Percentiles rank a stretch among this genome's conserved stretches.
phyloP scores from a whole-genome alignment of 92 coral and sea anemone species.

The Micromussa lordhowensis region DNA sequence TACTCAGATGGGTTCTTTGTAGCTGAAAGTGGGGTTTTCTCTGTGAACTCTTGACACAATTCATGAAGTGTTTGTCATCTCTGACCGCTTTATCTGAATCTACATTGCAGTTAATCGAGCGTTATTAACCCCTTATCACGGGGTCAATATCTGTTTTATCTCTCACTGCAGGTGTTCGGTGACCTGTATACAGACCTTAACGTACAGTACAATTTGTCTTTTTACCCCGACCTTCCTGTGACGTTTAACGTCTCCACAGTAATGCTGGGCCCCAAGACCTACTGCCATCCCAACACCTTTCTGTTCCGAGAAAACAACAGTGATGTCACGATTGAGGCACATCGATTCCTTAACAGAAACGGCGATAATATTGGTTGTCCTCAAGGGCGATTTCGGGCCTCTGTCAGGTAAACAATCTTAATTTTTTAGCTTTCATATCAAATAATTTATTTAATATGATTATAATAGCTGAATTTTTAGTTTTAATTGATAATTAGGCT shows the following conservation, averaged over 20 bases:
- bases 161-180: constrained; percentile 77
- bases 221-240: constrained; percentile 84
- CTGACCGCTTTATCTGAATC: too few relatives aligned
- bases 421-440: too few relatives aligned
- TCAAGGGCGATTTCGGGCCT: constrained; percentile 66
- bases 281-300: constrained; percentile 90
- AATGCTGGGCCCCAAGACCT: constrained; percentile 89
- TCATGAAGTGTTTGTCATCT: neutral
- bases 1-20: neutral
- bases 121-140: neutral
- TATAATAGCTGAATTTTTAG: too few relatives aligned
- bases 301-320: constrained; percentile 84
- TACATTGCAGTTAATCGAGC: neutral
- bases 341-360: constrained; percentile 78
- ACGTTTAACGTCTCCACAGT: constrained; percentile 80
- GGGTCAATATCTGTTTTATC: neutral
- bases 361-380: constrained; percentile 81
- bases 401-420: constrained; percentile 77
- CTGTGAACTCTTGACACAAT: neutral
- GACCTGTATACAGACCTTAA: constrained; percentile 77
- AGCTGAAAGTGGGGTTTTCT: constrained; percentile 6
- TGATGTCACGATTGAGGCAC: constrained; percentile 81
- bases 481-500: too few relatives aligned
- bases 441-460: too few relatives aligned
- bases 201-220: constrained; percentile 76